Conservation (phyloP, 2,113 vertebrate genomes). For the Oxyruncus cristatus region DNA sequence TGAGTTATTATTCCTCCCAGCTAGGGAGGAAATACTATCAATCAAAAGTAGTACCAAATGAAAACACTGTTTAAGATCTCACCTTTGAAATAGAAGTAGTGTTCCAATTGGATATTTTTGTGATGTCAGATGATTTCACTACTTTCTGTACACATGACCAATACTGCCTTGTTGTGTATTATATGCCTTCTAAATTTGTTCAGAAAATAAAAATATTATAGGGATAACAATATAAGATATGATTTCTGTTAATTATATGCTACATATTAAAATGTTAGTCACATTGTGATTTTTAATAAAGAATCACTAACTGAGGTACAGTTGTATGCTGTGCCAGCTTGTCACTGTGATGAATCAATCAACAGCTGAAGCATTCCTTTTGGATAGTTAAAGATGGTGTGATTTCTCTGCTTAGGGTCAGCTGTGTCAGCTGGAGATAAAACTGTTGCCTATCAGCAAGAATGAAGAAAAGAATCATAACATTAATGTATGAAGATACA, state of each 20-base stretch:
- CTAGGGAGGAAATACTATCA: neutral
- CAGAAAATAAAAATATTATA: neutral
- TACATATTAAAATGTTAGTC: neutral
- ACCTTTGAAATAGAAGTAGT: neutral
- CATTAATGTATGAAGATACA: neutral
- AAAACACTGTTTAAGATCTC: neutral
- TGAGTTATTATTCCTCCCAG: neutral
- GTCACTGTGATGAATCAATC: neutral
- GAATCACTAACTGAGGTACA: neutral
- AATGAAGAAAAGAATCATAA: neutral
- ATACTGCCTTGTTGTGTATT: rapidly evolving
- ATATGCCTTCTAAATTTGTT: neutral
- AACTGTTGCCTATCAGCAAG: neutral
- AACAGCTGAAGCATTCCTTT: neutral
- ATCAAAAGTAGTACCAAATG: neutral
- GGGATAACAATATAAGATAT: neutral
- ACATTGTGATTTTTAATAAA: neutral
- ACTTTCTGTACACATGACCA: neutral
- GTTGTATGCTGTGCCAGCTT: neutral
- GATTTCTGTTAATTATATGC: neutral
- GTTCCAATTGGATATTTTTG: neutral
- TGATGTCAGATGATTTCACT: neutral
- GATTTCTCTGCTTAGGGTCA: neutral
- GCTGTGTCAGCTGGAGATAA: neutral
- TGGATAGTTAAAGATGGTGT: neutral